phyloP scores from a whole-genome alignment of 2,797 vertebrate species.

The Chromis chromis region DNA sequence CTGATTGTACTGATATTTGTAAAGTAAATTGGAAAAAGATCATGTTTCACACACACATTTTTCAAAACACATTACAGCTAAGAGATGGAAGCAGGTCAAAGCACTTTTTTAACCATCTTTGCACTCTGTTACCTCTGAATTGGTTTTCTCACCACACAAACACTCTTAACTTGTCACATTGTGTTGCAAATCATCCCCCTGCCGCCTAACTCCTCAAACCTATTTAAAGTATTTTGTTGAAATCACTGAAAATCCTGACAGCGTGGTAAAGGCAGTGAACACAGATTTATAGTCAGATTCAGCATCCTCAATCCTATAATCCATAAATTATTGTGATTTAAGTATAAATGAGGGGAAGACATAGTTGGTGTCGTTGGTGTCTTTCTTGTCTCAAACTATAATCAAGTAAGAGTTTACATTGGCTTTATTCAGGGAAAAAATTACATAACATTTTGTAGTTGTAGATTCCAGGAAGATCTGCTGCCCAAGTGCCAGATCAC shows the following conservation, averaged over 20 bases:
- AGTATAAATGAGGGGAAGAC: slow-evolving; percentile 10
- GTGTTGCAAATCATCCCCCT: slow-evolving; percentile 37
- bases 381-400: slow-evolving; percentile 28
- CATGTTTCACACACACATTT: background rate
- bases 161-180: slow-evolving; percentile 41
- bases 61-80: background rate
- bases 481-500: background rate
- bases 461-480: background rate
- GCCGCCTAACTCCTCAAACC: slow-evolving; percentile 1
- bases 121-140: slow-evolving; percentile 6
- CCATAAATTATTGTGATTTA: slow-evolving; percentile 25
- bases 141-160: background rate
- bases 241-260: slow-evolving; percentile 51
- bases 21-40: background rate
- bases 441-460: background rate
- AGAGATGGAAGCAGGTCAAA: background rate
- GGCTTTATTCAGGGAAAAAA: background rate
- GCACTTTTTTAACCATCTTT: background rate
- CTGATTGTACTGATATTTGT: background rate
- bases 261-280: slow-evolving; percentile 37
- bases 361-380: slow-evolving; percentile 20
- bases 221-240: slow-evolving; percentile 39
- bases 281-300: slow-evolving; percentile 22
- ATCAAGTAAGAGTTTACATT: slow-evolving; percentile 12
- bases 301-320: slow-evolving; percentile 19